Evolutionary conservation across 2,888 invertebrate species (phyloP), one percentile per base, ranked within the genome.

Genomic region (Deilephila porcellus): DNA sequence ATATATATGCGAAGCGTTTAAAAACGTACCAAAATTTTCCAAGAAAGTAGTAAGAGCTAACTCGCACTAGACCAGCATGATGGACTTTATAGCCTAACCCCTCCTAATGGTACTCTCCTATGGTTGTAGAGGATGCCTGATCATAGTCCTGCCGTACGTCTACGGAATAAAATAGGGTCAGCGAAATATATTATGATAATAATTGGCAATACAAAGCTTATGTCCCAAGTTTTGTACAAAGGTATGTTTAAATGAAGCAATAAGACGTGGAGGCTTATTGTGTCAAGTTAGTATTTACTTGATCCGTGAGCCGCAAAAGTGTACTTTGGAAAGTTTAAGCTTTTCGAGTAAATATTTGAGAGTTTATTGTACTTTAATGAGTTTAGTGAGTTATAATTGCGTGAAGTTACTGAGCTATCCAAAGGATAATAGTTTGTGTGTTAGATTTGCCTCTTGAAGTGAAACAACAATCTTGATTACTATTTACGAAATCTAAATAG

Each of bases 321-420:
- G n/a, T 56, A 6, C 19, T 56, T 45, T 56, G 56, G 17, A 29
- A 20, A 64, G 64, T 37, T 64, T 64, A 64, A 34, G 37, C 29
- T 20, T n/a, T 64, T 56, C n/a, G 64, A 37, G 37, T 64, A 64
- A 64, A 64, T 64, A 64, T 64, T 64, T 64, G 64, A 20, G 64
- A 37, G n/a, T 64, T 37, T 37, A 64, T 64, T 64, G 64, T 64
- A 64, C 37, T 37, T 64, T 64, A 64, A 64, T 64, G 34, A 64
- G 64, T 64, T 64, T 64, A n/a, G 64, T 64, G 20, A 64, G 37
- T 64, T 64, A 64, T 64, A 37, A 64, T 64, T 64, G 64, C 11
- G 20, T 8, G 64, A 64, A 64, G 8, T 64, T 20, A n/a, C 8
- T 4, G 34, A 64, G 37, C n/a, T 64, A n/a, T 64, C 64, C n/a